Percentiles rank a stretch among this genome's conserved stretches.
Evolutionary conservation across 2,888 invertebrate genomes (phyloP).

Genomic region (Chaetogeoica ovagalla): DNA sequence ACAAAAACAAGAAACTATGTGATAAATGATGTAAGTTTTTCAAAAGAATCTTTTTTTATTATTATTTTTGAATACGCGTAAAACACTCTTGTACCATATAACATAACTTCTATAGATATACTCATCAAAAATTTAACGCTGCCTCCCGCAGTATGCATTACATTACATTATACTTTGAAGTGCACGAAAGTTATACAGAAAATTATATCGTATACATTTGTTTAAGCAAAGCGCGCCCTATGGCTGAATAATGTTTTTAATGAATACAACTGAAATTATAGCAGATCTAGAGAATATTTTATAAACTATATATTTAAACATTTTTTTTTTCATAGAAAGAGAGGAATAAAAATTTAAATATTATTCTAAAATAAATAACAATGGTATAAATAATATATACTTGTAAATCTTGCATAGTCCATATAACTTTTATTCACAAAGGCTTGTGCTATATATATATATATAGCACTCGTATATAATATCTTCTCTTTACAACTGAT

Average conservation of each 20-base stretch:
- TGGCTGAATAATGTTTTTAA: slow-evolving; percentile 6
- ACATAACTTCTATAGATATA: neutral
- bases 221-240: neutral
- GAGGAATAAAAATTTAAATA: no score
- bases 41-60: slow-evolving; percentile 15
- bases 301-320: neutral
- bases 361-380: no score
- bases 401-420: no score
- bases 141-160: neutral
- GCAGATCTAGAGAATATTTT: neutral
- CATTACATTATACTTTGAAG: slow-evolving; percentile 21
- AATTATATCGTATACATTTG: slow-evolving; percentile 5
- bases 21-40: slow-evolving; percentile 21
- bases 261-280: slow-evolving; percentile 25
- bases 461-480: neutral
- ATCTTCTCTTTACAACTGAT: neutral
- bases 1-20: neutral
- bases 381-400: no score
- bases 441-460: neutral
- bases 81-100: neutral
- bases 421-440: no score
- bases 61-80: neutral
- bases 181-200: slow-evolving; percentile 14
- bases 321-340: no score
- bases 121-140: no score